Evolutionary conservation across 2,113 vertebrate genomes (phyloP).

Genomic region (Microcebus ravelobensis): DNA sequence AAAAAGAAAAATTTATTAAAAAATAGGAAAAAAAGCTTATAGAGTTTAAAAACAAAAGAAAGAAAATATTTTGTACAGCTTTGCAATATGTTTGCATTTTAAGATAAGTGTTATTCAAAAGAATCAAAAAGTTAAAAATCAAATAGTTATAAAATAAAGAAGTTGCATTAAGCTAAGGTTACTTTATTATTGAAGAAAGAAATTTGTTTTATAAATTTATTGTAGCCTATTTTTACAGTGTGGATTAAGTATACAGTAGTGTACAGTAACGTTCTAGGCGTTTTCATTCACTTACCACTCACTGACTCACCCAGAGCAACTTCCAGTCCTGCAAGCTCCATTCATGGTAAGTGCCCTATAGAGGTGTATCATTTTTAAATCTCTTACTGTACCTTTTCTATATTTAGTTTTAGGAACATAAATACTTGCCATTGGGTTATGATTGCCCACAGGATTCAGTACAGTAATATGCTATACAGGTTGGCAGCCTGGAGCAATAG

Average conservation of each 20-base stretch:
- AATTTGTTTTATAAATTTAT: not conserved
- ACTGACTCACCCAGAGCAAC: not conserved
- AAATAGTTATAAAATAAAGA: not conserved
- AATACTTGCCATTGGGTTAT: not conserved
- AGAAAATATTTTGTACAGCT: not conserved
- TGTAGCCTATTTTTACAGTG: not conserved
- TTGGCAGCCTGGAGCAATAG: not conserved
- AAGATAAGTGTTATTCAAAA: not conserved
- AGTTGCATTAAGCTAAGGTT: not conserved
- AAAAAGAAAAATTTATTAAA: not conserved
- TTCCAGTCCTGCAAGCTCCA: not conserved
- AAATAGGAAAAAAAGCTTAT: not conserved
- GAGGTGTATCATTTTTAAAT: not conserved
- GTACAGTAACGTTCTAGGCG: not conserved
- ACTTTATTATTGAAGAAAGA: not conserved
- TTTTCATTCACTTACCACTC: not conserved
- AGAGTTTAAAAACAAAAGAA: not conserved
- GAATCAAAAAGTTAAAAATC: not conserved
- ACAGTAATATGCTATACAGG: not conserved
- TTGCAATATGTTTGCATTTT: not conserved
- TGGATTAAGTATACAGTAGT: not conserved
- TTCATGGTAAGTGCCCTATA: not conserved
- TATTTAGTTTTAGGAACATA: not conserved
- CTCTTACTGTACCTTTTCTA: not conserved
- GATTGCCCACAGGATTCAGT: no score